Base-by-base conservation (phyloP, 1,140 invertebrate genomes). In the Pinna nobilis region DNA sequence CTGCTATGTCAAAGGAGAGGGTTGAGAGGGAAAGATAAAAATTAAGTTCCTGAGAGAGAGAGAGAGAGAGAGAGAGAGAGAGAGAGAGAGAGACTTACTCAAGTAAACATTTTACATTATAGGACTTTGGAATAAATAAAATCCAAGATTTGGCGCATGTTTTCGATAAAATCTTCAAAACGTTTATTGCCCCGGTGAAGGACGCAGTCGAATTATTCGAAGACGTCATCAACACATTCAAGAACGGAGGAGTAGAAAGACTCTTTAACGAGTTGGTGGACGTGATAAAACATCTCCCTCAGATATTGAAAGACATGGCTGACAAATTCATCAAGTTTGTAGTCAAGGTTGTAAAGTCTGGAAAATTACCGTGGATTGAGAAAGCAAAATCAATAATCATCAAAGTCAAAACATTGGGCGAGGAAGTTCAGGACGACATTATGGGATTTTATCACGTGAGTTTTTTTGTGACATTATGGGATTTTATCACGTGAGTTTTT, bases 51-150 rank as follows among this genome's bases (percentile, higher is more conserved):
- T n/a, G n/a, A n/a, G n/a, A n/a, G n/a, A n/a, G n/a, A n/a, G n/a
- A n/a, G n/a, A n/a, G n/a, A n/a, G n/a, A n/a, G n/a, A n/a, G n/a
- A n/a, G n/a, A n/a, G n/a, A n/a, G n/a, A n/a, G n/a, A n/a, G n/a
- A n/a, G n/a, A n/a, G n/a, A n/a, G n/a, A n/a, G n/a, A n/a, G n/a
- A n/a, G n/a, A n/a, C n/a, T n/a, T n/a, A n/a, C n/a, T n/a, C n/a
- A n/a, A n/a, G n/a, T n/a, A n/a, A n/a, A 15, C 2, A 25, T 25
- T 5, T 28, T 57, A 18, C 3, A 6, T 11, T 57, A 25, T 28
- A 57, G 53, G 53, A 57, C 4, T 57, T 57, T 28, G 53, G 53
- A 30, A 57, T 57, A 20, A 57, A 57, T 28, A 28, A 57, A 5
- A 11, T 57, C 30, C 20, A 30, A 5, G 53, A 57, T 18, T 15